Evolutionary conservation across 64 coral and sea anemone genomes (phyloP).

Genomic region (Trachythela sp.): DNA sequence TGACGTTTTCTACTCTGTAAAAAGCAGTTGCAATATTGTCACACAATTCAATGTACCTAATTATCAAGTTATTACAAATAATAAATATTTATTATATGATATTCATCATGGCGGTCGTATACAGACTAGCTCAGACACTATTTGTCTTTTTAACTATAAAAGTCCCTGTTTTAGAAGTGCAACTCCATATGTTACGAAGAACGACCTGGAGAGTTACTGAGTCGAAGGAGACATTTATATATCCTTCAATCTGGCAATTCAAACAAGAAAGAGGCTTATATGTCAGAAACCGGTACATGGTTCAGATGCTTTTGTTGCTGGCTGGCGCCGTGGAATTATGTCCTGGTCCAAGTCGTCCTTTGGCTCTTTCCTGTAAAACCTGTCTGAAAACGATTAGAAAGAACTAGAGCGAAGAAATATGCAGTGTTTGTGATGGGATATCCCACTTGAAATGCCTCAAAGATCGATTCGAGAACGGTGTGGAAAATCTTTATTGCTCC

Average conservation of each 20-base stretch:
- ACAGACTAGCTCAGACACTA: neutral
- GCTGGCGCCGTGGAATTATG: constrained; percentile 1
- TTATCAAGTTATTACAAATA: too few species aligned
- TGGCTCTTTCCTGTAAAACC: neutral
- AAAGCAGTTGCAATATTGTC: too few species aligned
- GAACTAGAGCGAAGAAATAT: neutral
- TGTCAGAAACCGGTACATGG: constrained; percentile 2
- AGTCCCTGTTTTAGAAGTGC: neutral
- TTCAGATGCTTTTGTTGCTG: neutral
- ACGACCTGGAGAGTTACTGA: neutral
- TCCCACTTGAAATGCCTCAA: constrained; percentile 2
- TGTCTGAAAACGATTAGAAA: constrained; percentile 1
- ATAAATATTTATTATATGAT: too few species aligned
- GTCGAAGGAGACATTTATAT: neutral
- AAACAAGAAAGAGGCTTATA: constrained; percentile 12
- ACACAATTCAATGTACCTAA: too few species aligned
- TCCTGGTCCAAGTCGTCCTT: too few species aligned
- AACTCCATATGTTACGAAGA: neutral
- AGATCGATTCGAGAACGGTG: constrained; percentile 1
- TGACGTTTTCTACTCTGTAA: too few species aligned
- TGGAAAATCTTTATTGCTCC: neutral
- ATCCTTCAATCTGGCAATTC: constrained; percentile 10
- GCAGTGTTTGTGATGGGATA: constrained; percentile 8
- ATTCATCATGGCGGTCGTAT: neutral
- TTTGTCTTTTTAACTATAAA: neutral